These are phyloP conservation scores for Cantharis nigra DNA, from an alignment of 2,888 invertebrate species.

Conservation along the genomic window DNA sequence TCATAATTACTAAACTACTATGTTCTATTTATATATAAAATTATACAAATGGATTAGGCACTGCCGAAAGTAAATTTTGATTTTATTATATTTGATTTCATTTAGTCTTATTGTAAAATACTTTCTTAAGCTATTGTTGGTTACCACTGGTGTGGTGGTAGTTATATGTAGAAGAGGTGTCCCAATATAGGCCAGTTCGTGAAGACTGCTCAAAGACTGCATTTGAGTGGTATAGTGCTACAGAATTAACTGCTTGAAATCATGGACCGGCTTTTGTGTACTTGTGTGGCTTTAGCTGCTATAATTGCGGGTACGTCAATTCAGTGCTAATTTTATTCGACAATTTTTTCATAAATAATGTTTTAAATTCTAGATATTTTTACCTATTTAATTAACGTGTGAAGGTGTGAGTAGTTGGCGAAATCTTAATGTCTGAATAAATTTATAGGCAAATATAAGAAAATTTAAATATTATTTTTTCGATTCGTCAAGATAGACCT, in stretches of 20 bases:
- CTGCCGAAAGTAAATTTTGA: not conserved
- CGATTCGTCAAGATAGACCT: not conserved
- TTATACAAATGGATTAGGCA: not conserved
- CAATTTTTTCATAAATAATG: not conserved
- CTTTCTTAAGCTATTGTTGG: constrained; percentile 15
- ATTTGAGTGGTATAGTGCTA: constrained; percentile 27
- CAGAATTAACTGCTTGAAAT: constrained; percentile 30
- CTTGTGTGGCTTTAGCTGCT: constrained; percentile 40
- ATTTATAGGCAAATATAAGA: not conserved
- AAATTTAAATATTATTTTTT: not conserved
- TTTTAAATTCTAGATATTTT: not conserved
- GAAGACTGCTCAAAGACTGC: constrained; percentile 34
- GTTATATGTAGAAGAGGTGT: constrained; percentile 45
- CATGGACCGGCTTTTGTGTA: constrained; percentile 42
- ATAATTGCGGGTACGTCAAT: constrained; percentile 40
- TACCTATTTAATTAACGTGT: not conserved
- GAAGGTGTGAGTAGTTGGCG: not conserved
- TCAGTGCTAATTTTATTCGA: not conserved
- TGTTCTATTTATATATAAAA: not conserved
- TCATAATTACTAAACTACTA: not conserved
- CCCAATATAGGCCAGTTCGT: constrained; percentile 51
- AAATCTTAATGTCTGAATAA: not conserved
- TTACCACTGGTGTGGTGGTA: constrained; percentile 29
- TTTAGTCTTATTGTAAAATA: not conserved
- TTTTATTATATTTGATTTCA: not conserved